Percentiles rank a stretch among this genome's conserved stretches.
These are phyloP conservation scores for Hormiphora californensis DNA, from an alignment of 37 sponge, comb jelly and placozoan species.

Conservation along the genomic window DNA sequence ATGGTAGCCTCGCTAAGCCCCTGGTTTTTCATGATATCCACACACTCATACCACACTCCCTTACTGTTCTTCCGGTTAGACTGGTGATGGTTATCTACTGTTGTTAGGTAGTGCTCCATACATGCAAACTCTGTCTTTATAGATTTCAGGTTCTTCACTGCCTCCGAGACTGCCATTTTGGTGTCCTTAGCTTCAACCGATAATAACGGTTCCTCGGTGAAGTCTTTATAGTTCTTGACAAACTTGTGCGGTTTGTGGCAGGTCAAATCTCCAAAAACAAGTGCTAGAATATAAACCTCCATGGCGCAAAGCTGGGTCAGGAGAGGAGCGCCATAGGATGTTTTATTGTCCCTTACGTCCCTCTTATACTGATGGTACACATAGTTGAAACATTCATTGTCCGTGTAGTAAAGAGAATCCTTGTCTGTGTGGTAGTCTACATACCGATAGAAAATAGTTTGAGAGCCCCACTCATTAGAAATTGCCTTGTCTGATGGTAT, in stretches of 20 bases:
- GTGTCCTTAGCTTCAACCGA: conserved; percentile 7
- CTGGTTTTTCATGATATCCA: not conserved
- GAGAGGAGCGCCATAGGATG: not conserved
- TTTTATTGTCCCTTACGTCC: conserved; percentile 1
- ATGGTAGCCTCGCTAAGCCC: not conserved
- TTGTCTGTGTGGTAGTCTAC: conserved; percentile 46
- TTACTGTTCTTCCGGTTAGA: not conserved
- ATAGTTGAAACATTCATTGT: conserved; percentile 44
- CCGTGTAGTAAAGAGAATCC: conserved; percentile 40
- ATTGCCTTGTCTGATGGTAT: not conserved
- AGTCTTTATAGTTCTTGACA: conserved; percentile 22
- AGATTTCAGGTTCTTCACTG: conserved; percentile 27
- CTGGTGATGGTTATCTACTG: not conserved
- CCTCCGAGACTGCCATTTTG: not conserved
- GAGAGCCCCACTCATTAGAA: not conserved
- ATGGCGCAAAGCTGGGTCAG: conserved; percentile 27
- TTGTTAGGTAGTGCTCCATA: conserved; percentile 32
- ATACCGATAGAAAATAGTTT: conserved; percentile 46
- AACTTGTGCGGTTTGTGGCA: conserved; percentile 23
- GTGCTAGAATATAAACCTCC: conserved; percentile 5
- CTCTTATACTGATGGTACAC: conserved; percentile 33
- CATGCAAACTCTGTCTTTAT: conserved; percentile 23
- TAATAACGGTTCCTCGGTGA: not conserved
- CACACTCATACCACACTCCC: not conserved
- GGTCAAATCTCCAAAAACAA: conserved; percentile 36